phyloP scores from a whole-genome alignment of 2,797 vertebrate genomes.

The Dromococcyx pavoninus region DNA sequence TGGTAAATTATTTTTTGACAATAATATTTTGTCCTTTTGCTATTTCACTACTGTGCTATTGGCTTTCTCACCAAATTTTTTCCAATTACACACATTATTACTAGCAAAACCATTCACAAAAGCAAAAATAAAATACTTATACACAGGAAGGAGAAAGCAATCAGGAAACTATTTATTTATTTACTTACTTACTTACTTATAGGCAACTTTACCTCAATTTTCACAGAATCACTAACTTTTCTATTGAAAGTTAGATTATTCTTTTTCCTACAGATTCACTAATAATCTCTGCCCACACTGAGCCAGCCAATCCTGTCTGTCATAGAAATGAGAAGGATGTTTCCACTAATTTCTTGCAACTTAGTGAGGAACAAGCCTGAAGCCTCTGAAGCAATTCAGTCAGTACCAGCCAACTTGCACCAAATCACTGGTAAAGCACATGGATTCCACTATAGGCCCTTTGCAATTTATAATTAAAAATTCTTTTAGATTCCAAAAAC shows the following conservation, averaged over 20 bases:
- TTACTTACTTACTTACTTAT: too few relatives aligned
- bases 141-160: not conserved
- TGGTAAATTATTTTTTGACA: not conserved
- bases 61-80: not conserved
- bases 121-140: not conserved
- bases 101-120: not conserved
- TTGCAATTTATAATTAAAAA: not conserved
- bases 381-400: not conserved
- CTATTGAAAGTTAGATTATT: not conserved
- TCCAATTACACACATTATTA: not conserved
- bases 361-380: not conserved
- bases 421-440: not conserved
- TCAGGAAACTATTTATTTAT: not conserved
- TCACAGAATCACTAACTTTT: not conserved
- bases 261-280: not conserved
- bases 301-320: not conserved
- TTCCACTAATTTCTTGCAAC: not conserved
- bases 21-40: not conserved
- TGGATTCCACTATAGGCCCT: not conserved
- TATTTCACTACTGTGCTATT: not conserved
- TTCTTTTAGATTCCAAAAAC: not conserved
- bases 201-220: not conserved
- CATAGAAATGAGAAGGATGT: not conserved
- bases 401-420: not conserved
- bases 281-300: not conserved